Evolutionary conservation across 2,797 vertebrate genomes (phyloP).

Genomic region (Sebastes oblongus): DNA sequence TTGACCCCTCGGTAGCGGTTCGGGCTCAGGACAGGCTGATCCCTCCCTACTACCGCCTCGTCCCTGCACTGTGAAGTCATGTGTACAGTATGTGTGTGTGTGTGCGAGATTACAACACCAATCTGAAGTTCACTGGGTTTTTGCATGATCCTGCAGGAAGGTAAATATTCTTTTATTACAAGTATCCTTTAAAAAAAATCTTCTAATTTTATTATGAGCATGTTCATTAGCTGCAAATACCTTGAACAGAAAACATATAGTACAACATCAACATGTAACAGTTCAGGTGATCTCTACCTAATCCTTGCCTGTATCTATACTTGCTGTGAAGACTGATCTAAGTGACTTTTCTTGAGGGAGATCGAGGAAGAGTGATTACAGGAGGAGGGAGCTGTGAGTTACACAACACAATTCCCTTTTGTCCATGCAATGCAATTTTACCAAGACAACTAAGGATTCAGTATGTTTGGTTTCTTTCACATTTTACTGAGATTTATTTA

Average conservation of each 20-base stretch:
- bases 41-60: constrained; percentile 27
- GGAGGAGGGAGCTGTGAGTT: background rate
- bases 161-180: background rate
- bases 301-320: background rate
- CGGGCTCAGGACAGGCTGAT: constrained; percentile 41
- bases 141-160: background rate
- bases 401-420: background rate
- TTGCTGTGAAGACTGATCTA: background rate
- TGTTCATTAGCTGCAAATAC: background rate
- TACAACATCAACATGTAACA: background rate
- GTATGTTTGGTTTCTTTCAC: background rate
- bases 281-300: background rate
- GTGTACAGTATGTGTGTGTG: background rate
- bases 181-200: background rate
- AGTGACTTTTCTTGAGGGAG: background rate
- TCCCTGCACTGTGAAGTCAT: constrained; percentile 58
- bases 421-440: background rate
- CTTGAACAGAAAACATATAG: background rate
- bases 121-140: background rate
- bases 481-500: background rate
- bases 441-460: background rate
- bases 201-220: background rate
- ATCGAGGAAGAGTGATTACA: background rate
- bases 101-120: constrained; percentile 68
- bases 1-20: constrained; percentile 3